Percentiles rank a stretch among this genome's conserved stretches.
These are phyloP conservation scores for Eurystomus gularis DNA, from an alignment of 2,113 vertebrate genomes.

Conservation along the genomic window DNA sequence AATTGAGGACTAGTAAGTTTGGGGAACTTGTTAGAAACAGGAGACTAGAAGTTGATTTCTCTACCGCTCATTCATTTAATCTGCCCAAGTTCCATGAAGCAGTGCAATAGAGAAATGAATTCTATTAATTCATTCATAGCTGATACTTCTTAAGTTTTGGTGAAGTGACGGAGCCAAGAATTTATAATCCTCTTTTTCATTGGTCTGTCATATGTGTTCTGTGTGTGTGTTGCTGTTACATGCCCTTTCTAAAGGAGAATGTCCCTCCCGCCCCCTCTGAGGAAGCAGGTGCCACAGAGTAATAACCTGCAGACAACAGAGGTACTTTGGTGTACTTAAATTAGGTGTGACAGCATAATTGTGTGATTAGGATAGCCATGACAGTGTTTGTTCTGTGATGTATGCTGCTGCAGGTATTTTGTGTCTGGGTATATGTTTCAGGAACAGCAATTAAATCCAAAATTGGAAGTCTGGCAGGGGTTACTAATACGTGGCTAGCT, in stretches of 20 bases:
- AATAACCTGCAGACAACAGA: background rate
- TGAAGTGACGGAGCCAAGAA: background rate
- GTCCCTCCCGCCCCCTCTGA: no score
- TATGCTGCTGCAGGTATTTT: conserved; percentile 53
- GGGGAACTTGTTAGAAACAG: background rate
- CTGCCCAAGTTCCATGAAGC: background rate
- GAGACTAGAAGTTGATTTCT: background rate
- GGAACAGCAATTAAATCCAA: conserved; percentile 36
- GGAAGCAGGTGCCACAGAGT: background rate
- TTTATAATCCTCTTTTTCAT: background rate
- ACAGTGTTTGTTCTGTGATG: background rate
- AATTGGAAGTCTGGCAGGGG: conserved; percentile 33
- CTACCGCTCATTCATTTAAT: background rate
- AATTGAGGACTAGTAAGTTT: background rate
- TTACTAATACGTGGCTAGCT: conserved; percentile 4
- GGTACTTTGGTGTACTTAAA: background rate
- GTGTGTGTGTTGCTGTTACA: background rate
- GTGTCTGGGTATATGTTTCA: conserved; percentile 40
- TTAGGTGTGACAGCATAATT: background rate
- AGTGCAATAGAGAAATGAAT: background rate
- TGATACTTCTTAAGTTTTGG: background rate
- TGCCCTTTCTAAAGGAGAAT: background rate
- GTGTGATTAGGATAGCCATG: background rate
- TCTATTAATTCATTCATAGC: background rate
- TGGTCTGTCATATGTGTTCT: background rate